A percentile compares a stretch with the other conserved stretches of the same genome.
phyloP scores from a whole-genome alignment of 2,113 vertebrate species.

The Bubalus kerabau region DNA sequence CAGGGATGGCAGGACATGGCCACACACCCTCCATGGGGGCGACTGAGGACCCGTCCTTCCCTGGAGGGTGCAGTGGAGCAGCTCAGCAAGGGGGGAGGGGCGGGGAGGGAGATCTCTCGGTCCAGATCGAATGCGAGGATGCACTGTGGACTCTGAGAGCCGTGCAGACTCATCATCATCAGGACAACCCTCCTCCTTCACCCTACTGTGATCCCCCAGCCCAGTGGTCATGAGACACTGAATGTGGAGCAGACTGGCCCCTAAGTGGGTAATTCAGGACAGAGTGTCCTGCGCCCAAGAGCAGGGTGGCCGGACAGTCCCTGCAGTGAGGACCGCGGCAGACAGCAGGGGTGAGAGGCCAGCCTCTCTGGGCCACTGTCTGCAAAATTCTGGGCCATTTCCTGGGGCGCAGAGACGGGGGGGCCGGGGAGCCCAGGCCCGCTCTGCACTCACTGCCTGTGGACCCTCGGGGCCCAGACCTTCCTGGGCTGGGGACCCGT shows the following conservation, averaged over 20 bases:
- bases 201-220: fast-evolving
- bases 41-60: background rate
- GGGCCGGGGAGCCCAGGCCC: fast-evolving
- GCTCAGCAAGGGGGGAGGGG: background rate
- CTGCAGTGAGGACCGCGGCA: fast-evolving
- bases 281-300: fast-evolving
- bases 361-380: background rate
- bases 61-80: fast-evolving
- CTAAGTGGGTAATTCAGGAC: background rate
- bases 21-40: fast-evolving
- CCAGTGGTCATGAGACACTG: fast-evolving
- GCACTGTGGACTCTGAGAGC: background rate
- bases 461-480: background rate
- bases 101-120: fast-evolving
- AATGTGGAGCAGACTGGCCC: fast-evolving
- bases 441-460: background rate
- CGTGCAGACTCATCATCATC: fast-evolving
- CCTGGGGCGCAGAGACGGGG: fast-evolving
- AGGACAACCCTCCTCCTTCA: background rate
- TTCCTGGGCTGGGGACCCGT: background rate
- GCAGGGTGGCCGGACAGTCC: background rate
- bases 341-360: background rate
- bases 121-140: fast-evolving
- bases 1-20: fast-evolving
- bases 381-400: background rate